phyloP scores from a whole-genome alignment of 92 coral and sea anemone species.

The Micromussa lordhowensis region DNA sequence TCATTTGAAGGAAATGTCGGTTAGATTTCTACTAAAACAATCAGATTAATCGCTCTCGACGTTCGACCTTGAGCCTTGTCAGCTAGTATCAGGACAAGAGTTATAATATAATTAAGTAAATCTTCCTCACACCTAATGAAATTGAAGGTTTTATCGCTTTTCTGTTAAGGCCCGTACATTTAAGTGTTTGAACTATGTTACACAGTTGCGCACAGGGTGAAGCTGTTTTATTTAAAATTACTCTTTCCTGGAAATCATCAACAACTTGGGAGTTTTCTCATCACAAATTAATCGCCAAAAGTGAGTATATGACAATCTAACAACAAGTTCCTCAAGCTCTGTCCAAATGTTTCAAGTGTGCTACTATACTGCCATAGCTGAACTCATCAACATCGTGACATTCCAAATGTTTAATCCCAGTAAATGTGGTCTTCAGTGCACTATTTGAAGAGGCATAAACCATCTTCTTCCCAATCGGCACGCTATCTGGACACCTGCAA shows the following conservation, averaged over 20 bases:
- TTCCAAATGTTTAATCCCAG: slow-evolving; percentile 8
- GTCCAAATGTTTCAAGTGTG: not conserved
- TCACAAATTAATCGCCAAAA: not conserved
- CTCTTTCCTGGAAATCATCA: not conserved
- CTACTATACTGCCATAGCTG: not conserved
- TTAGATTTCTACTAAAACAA: too few species aligned
- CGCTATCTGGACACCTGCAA: slow-evolving; percentile 27
- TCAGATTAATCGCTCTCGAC: too few species aligned
- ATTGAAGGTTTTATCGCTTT: not conserved
- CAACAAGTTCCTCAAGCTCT: not conserved
- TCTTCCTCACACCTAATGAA: not conserved
- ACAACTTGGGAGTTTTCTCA: not conserved
- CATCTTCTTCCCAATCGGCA: not conserved
- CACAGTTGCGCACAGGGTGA: not conserved
- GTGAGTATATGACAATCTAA: not conserved
- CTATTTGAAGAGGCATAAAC: slow-evolving; percentile 23
- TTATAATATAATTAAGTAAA: too few species aligned
- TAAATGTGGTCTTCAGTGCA: not conserved
- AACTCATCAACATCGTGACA: slow-evolving; percentile 21
- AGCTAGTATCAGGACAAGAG: too few species aligned
- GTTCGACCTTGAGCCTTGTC: too few species aligned
- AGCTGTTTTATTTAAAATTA: not conserved
- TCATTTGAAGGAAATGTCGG: too few species aligned
- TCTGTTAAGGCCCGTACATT: not conserved
- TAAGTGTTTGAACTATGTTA: not conserved